These are phyloP conservation scores for Stictocephala bisonia DNA, from an alignment of 2,888 invertebrate genomes.

Conservation along the genomic window DNA sequence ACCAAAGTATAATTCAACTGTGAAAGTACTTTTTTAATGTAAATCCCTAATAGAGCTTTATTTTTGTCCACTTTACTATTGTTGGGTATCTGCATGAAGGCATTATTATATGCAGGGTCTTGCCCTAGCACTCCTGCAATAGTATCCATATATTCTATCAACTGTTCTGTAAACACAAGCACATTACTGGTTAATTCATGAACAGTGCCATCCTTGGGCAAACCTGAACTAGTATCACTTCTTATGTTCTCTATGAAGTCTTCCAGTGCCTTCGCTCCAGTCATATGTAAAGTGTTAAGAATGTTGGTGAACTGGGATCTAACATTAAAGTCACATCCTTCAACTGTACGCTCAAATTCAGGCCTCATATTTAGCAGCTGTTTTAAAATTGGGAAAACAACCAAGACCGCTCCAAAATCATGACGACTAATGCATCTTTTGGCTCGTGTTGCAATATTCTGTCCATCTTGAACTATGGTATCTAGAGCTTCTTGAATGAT, in stretches of 20 bases:
- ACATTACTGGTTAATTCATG: conserved; percentile 96
- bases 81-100: conserved; percentile 62
- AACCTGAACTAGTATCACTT: conserved; percentile 78
- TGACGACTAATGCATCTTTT: conserved; percentile 80
- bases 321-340: conserved; percentile 76
- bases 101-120: conserved; percentile 70
- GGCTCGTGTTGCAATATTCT: conserved; percentile 79
- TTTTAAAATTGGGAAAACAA: conserved; percentile 85
- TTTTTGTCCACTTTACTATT: conserved; percentile 63
- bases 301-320: conserved; percentile 79
- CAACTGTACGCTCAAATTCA: conserved; percentile 82
- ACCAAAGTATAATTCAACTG: conserved; percentile 90
- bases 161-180: conserved; percentile 89
- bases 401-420: conserved; percentile 83
- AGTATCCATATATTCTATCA: conserved; percentile 81
- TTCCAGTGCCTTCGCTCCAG: conserved; percentile 89
- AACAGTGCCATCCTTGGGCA: conserved; percentile 97
- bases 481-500: conserved; percentile 88
- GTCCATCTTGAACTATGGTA: conserved; percentile 83
- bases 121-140: conserved; percentile 74
- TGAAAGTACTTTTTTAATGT: conserved; percentile 89
- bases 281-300: conserved; percentile 77
- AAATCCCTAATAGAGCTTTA: conserved; percentile 77
- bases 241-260: conserved; percentile 92
- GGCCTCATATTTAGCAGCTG: conserved; percentile 81